Evolutionary conservation across 2,888 invertebrate genomes (phyloP).

Genomic region (Cheiracanthium punctorium): DNA sequence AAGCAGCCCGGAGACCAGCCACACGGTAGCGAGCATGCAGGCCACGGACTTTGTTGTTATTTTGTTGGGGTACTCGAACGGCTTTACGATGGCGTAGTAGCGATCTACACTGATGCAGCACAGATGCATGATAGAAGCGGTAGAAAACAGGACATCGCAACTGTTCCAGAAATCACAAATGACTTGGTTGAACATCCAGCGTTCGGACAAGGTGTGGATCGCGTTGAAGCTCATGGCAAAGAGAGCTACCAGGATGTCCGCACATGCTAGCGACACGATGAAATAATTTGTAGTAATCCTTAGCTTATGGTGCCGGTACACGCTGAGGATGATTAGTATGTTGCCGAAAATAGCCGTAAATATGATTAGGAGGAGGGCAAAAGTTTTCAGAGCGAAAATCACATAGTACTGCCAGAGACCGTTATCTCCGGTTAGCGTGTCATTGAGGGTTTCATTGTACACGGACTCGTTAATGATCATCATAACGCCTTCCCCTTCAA

Average conservation of each 20-base stretch:
- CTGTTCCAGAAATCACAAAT: conserved; percentile 97
- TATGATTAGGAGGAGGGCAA: conserved; percentile 80
- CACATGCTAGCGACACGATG: conserved; percentile 94
- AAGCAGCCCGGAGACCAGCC: conserved; percentile 92
- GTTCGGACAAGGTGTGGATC: conserved; percentile 87
- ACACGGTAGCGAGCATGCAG: conserved; percentile 82
- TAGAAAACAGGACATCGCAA: conserved; percentile 91
- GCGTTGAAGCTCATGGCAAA: conserved; percentile 96
- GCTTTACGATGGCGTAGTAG: conserved; percentile 95
- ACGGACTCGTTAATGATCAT: conserved; percentile 40
- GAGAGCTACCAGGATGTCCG: conserved; percentile 92
- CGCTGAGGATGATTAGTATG: conserved; percentile 85
- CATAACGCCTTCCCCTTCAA: neutral
- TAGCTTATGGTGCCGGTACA: conserved; percentile 85
- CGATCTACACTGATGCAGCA: conserved; percentile 96
- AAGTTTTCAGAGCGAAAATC: conserved; percentile 47
- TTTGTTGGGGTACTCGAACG: conserved; percentile 92
- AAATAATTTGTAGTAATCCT: conserved; percentile 95
- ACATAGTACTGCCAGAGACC: neutral
- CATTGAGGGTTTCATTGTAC: conserved; percentile 15
- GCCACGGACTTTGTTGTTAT: conserved; percentile 89
- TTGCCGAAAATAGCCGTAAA: conserved; percentile 93
- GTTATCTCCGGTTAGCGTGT: conserved; percentile 14
- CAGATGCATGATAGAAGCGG: conserved; percentile 91
- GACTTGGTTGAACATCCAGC: conserved; percentile 90